A percentile compares a stretch with the other conserved stretches of the same genome.
Conservation (phyloP, 2,113 vertebrate genomes). For the Tetrax tetrax region DNA sequence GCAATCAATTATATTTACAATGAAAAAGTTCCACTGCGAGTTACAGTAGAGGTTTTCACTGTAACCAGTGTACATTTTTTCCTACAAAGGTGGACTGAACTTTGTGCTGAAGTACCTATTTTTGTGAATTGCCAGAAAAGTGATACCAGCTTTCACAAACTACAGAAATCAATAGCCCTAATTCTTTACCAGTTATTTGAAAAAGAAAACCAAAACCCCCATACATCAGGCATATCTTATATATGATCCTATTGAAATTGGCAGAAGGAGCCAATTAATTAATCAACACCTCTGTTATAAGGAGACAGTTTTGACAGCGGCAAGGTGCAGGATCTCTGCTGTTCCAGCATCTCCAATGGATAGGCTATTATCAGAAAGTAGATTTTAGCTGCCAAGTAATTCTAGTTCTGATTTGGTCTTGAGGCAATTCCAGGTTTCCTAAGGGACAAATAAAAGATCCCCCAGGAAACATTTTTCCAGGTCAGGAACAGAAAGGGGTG, state of each 20-base stretch:
- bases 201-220: not conserved
- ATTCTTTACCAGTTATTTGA: not conserved
- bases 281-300: not conserved
- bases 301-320: not conserved
- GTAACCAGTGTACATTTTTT: not conserved
- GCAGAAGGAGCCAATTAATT: not conserved
- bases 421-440: not conserved
- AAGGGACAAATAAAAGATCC: not conserved
- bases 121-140: not conserved
- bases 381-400: conserved; percentile 1
- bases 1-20: not conserved
- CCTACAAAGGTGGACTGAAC: not conserved
- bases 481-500: not conserved
- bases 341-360: not conserved
- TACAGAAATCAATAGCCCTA: not conserved
- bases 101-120: not conserved
- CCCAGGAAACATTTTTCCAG: not conserved
- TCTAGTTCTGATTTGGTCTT: not conserved
- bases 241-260: not conserved
- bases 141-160: not conserved
- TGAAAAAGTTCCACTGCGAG: not conserved
- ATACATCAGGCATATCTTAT: not conserved
- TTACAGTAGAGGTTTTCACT: not conserved
- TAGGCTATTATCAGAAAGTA: not conserved
- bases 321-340: not conserved